These are phyloP conservation scores for Pediacus dermestoides DNA, from an alignment of 2,888 invertebrate species.

Conservation along the genomic window DNA sequence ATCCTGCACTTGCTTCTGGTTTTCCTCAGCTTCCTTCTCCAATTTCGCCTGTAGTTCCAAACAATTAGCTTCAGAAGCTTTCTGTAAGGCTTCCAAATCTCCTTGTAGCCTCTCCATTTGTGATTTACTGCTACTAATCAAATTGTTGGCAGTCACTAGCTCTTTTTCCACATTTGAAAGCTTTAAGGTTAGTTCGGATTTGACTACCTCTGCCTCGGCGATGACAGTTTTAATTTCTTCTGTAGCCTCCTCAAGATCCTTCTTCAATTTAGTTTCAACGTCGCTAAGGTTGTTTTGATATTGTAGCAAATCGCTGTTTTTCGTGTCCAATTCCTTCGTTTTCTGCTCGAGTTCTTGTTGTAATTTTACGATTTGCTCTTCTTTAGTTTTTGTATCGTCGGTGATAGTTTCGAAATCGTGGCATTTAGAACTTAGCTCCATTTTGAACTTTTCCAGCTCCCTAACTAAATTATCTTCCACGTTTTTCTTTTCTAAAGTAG, in stretches of 20 bases:
- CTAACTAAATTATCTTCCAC: slow-evolving; percentile 35
- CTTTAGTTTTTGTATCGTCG: slow-evolving; percentile 32
- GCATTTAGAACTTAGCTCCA: slow-evolving; percentile 54
- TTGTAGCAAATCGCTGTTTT: slow-evolving; percentile 41
- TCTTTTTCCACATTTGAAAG: slow-evolving; percentile 45
- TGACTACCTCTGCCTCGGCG: slow-evolving; percentile 37
- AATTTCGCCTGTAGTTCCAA: slow-evolving; percentile 29
- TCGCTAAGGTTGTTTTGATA: slow-evolving; percentile 38
- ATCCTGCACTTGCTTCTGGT: slow-evolving; percentile 25
- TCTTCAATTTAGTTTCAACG: slow-evolving; percentile 32
- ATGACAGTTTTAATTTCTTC: slow-evolving; percentile 40
- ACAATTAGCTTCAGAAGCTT: slow-evolving; percentile 19
- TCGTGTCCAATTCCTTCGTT: slow-evolving; percentile 36
- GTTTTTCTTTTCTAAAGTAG: slow-evolving; percentile 27
- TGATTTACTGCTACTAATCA: slow-evolving; percentile 22
- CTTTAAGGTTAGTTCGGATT: slow-evolving; percentile 44
- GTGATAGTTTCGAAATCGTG: slow-evolving; percentile 51
- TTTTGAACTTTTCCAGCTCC: slow-evolving; percentile 41
- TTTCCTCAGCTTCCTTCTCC: slow-evolving; percentile 33
- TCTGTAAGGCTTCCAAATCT: slow-evolving; percentile 30
- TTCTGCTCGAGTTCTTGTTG: slow-evolving; percentile 40
- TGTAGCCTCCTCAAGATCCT: slow-evolving; percentile 41
- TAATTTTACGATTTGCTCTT: slow-evolving; percentile 33
- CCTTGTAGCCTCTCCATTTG: slow-evolving; percentile 30
- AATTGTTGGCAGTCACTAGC: slow-evolving; percentile 52